phyloP scores from a whole-genome alignment of 2,113 vertebrate species.

The Herpetotheres cachinnans region DNA sequence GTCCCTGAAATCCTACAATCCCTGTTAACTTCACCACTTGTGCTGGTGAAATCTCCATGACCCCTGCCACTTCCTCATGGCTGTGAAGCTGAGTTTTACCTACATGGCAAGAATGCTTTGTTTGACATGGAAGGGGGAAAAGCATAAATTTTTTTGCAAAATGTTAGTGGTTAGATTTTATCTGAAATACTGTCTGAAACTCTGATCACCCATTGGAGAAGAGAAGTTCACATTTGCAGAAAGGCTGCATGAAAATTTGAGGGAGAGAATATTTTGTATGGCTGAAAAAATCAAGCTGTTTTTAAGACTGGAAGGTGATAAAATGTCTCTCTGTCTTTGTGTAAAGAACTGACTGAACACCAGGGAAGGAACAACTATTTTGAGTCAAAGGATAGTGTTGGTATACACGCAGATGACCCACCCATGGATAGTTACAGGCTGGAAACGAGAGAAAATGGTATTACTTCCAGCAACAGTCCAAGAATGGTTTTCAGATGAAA shows the following conservation, averaged over 20 bases:
- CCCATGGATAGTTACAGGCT: neutral
- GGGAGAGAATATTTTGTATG: neutral
- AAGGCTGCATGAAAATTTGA: neutral
- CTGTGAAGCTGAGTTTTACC: neutral
- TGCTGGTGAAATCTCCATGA: neutral
- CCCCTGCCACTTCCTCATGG: neutral
- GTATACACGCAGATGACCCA: neutral
- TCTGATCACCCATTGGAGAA: neutral
- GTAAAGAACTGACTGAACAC: neutral
- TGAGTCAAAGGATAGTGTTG: neutral
- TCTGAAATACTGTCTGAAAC: neutral
- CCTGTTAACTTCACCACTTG: neutral
- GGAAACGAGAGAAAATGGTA: neutral
- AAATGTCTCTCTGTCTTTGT: neutral
- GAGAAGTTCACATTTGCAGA: neutral
- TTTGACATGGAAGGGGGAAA: neutral
- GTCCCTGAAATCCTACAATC: neutral
- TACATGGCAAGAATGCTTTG: neutral
- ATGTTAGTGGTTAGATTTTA: neutral
- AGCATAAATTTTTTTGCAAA: neutral
- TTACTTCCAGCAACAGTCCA: neutral
- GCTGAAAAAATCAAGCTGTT: neutral
- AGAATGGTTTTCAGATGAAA: neutral
- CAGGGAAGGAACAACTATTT: neutral
- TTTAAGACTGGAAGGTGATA: neutral